phyloP scores from a whole-genome alignment of 2,113 vertebrate species.

The Bufo bufo region DNA sequence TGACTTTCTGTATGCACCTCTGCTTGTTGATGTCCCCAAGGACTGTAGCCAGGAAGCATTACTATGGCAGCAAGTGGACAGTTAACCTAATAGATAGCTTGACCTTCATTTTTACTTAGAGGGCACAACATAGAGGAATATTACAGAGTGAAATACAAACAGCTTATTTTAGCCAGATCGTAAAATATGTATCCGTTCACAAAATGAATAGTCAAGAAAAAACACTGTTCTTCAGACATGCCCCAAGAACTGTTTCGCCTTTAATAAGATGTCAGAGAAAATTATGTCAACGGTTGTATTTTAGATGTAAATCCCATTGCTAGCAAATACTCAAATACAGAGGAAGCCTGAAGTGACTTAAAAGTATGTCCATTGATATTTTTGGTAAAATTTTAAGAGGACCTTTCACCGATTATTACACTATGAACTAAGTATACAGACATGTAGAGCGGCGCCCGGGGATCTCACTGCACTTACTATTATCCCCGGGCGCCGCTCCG shows the following conservation, averaged over 20 bases:
- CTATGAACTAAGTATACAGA: too few relatives aligned
- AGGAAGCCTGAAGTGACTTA: slow-evolving; percentile 16
- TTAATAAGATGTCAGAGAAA: slow-evolving; percentile 35
- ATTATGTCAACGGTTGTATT: slow-evolving; percentile 25
- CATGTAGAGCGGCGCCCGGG: too few relatives aligned
- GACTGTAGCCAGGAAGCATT: not conserved
- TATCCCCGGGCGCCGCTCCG: too few relatives aligned
- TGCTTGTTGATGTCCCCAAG: not conserved
- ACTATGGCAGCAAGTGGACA: not conserved
- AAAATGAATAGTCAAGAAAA: slow-evolving; percentile 18
- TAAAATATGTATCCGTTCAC: slow-evolving; percentile 40
- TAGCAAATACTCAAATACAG: not conserved
- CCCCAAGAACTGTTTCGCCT: slow-evolving; percentile 25
- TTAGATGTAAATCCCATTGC: slow-evolving; percentile 23
- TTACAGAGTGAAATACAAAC: not conserved
- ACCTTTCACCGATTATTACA: too few relatives aligned
- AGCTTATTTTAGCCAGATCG: not conserved
- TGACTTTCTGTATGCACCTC: not conserved
- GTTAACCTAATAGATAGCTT: slow-evolving; percentile 18
- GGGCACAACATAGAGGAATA: not conserved
- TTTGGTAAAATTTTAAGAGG: slow-evolving; percentile 19
- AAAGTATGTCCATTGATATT: slow-evolving; percentile 2
- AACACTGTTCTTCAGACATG: slow-evolving; percentile 41
- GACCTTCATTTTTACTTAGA: not conserved
- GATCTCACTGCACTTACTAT: too few relatives aligned